Conservation (phyloP, 2,113 vertebrate genomes). For the Potamarius usumacintae region DNA sequence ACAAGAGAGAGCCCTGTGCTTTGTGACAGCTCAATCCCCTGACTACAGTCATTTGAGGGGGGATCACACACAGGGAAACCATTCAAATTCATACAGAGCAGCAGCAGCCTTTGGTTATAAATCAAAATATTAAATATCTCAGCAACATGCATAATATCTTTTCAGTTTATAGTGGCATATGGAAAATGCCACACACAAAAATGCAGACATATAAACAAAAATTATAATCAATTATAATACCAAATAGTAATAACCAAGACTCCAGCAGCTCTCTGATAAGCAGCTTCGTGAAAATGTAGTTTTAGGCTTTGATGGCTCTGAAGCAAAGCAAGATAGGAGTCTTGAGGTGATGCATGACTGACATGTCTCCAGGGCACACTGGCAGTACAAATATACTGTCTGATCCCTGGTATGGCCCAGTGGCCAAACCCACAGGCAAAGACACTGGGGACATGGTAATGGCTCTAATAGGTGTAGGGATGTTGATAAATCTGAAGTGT, state of each 20-base stretch:
- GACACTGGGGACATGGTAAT: neutral
- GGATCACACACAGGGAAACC: neutral
- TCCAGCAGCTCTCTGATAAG: constrained; percentile 1
- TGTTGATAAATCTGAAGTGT: constrained; percentile 1
- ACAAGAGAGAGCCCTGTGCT: neutral
- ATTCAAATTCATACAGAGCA: constrained; percentile 12
- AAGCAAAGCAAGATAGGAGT: constrained; percentile 1
- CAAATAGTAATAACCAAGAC: constrained; percentile 33
- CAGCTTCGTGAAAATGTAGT: constrained; percentile 24
- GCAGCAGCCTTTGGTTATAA: constrained; percentile 13
- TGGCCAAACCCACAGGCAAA: constrained; percentile 4
- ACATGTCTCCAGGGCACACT: constrained; percentile 15
- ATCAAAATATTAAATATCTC: constrained; percentile 34
- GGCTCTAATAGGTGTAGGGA: neutral
- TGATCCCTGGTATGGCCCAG: constrained; percentile 17
- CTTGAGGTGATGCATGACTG: constrained; percentile 27
- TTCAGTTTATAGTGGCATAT: constrained; percentile 12
- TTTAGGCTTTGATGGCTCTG: neutral
- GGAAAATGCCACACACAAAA: neutral
- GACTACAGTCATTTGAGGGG: constrained; percentile 13
- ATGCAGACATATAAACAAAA: constrained; percentile 18
- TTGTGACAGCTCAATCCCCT: constrained; percentile 3
- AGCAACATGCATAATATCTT: constrained; percentile 28
- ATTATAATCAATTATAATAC: neutral
- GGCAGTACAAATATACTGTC: constrained; percentile 3